phyloP scores from a whole-genome alignment of 2,888 invertebrate genomes.

The Pyrrhosoma nymphula region DNA sequence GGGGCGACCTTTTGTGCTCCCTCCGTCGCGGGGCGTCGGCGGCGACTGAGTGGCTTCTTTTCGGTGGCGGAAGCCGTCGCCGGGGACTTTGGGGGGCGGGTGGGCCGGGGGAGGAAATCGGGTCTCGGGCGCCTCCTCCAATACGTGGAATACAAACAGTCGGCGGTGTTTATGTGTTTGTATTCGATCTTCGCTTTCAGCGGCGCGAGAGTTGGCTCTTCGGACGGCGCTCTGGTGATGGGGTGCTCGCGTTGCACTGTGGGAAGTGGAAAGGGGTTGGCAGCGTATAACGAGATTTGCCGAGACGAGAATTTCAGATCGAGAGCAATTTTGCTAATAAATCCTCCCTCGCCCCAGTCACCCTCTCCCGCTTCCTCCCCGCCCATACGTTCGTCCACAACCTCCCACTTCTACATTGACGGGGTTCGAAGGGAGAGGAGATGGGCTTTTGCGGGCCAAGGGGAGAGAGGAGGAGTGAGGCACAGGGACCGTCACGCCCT shows the following conservation, averaged over 20 bases:
- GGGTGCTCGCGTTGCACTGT: neutral
- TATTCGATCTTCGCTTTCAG: constrained; percentile 59
- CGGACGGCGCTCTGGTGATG: too few species aligned
- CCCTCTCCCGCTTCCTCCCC: neutral
- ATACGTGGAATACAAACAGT: constrained; percentile 45
- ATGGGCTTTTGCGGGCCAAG: neutral
- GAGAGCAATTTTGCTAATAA: constrained; percentile 24
- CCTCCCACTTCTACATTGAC: neutral
- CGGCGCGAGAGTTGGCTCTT: neutral
- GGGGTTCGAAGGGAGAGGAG: neutral
- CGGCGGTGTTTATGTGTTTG: constrained; percentile 50
- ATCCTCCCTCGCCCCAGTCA: neutral
- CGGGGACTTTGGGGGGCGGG: neutral
- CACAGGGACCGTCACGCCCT: too few species aligned
- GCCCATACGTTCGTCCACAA: too few species aligned
- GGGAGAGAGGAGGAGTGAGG: too few species aligned
- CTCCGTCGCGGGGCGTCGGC: too few species aligned
- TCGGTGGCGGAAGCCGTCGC: neutral
- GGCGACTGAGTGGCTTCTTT: neutral
- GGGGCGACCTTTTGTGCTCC: too few species aligned
- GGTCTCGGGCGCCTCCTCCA: constrained; percentile 13
- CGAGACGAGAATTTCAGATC: constrained; percentile 24
- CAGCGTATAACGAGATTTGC: constrained; percentile 33
- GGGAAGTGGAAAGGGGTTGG: neutral
- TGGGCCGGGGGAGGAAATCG: neutral